Evolutionary conservation across 2,113 vertebrate species (phyloP), one percentile per base, ranked within the genome.

Genomic region (Myrmecophaga tridactyla): DNA sequence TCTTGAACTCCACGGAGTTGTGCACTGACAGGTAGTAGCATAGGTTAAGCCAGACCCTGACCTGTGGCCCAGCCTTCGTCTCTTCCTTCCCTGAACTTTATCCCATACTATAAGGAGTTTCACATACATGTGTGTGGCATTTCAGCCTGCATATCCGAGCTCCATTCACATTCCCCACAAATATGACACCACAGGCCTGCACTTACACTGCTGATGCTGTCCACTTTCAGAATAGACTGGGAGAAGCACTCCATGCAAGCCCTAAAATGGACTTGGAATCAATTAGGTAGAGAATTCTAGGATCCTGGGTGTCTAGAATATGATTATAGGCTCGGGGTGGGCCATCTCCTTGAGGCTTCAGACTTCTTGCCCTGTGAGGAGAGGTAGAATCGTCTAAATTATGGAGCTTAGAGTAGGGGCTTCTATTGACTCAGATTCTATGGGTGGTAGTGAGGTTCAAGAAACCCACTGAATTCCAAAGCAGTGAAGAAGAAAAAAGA

Each of bases 51-150:
- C 69, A 31, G 39, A 69, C 31, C 84, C 53, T 7, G 27, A 43
- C 20, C 53, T 83, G 53, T 7, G 27, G 43, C 20, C 53, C 39
- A 12, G 0, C 11, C 25, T 2, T 48, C 51, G 41, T 39, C 10
- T 43, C 39, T 80, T 15, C 36, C 48, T 46, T 53, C 27, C 48
- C 36, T n/a, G 1, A 34, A 75, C 21, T 63, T 53, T 46, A 15
- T 69, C 20, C 36, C 7, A 53, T 0, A 2, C 36, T 56, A 10
- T 46, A 46, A 85, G 23, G 46, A 43, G 48, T 15, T n/a, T 43
- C 1, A 0, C 21, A 72, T 29, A 18, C 23, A 53, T 7, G 5
- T 14, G 7, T 21, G 23, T 12, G n/a, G 23, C 34, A 7, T 12
- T 53, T 51, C 58, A 34, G 86, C 86, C 58, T 70, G n/a, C 39